phyloP scores from a whole-genome alignment of 2,888 invertebrate genomes.

The Epistrophe grossulariae region DNA sequence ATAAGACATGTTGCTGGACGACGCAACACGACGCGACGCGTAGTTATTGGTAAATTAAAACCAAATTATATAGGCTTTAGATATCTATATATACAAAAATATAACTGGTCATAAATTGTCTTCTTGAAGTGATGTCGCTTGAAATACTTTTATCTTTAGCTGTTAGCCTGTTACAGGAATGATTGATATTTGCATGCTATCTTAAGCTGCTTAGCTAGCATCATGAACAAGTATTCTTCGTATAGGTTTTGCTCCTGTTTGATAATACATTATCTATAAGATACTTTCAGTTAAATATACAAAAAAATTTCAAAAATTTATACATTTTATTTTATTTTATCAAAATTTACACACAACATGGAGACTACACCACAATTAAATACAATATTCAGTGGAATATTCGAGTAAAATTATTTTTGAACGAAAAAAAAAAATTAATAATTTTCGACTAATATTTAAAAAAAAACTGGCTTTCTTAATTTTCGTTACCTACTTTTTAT shows the following conservation, averaged over 20 bases:
- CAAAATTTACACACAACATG: no score
- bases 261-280: background rate
- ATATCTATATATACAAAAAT: background rate
- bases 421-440: no score
- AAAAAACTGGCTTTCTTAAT: no score
- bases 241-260: slow-evolving; percentile 44
- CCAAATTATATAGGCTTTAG: background rate
- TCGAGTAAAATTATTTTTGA: no score
- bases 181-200: slow-evolving; percentile 7
- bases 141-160: slow-evolving; percentile 24
- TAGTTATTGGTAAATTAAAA: background rate
- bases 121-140: slow-evolving; percentile 35
- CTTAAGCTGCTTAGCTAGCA: background rate
- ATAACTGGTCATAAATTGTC: slow-evolving; percentile 48
- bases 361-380: no score
- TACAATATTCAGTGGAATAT: no score
- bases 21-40: no score
- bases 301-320: no score
- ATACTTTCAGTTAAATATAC: no score
- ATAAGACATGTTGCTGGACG: slow-evolving; percentile 33
- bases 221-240: slow-evolving; percentile 30
- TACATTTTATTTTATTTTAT: no score
- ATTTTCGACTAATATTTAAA: no score
- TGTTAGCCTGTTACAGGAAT: background rate
- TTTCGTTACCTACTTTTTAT: no score